These are phyloP conservation scores for Agrochola macilenta DNA, from an alignment of 2,888 invertebrate genomes.

Conservation along the genomic window DNA sequence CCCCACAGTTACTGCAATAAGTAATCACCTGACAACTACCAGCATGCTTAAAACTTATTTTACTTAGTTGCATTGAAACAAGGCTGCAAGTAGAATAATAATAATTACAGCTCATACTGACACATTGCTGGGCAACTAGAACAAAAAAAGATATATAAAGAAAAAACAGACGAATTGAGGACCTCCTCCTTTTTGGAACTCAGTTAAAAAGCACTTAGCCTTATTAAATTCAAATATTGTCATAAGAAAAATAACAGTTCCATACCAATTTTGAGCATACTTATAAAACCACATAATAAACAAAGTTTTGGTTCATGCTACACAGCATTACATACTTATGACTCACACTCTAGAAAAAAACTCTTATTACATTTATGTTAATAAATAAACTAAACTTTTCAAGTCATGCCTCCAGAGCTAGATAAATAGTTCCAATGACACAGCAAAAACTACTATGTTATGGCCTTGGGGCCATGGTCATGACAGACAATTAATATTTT, in stretches of 20 bases:
- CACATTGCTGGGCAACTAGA: background rate
- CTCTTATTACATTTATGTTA: background rate
- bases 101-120: background rate
- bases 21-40: constrained; percentile 10
- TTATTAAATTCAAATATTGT: background rate
- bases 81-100: background rate
- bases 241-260: background rate
- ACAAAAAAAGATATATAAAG: background rate
- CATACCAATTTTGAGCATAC: background rate
- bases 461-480: constrained; percentile 30
- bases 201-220: background rate
- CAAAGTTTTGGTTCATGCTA: constrained; percentile 1
- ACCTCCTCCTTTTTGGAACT: too few relatives aligned
- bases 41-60: background rate
- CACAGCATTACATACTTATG: constrained; percentile 3
- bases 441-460: constrained; percentile 33
- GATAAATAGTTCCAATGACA: constrained; percentile 19
- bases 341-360: constrained; percentile 20
- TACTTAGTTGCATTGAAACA: constrained; percentile 25
- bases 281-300: background rate
- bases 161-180: too few relatives aligned
- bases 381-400: constrained; percentile 33
- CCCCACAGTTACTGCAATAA: constrained; percentile 14
- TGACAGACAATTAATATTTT: constrained; percentile 36
- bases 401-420: constrained; percentile 13